A percentile compares a stretch with the other conserved stretches of the same genome.
phyloP scores from a whole-genome alignment of 2,888 invertebrate species.

The Idaea biselata region DNA sequence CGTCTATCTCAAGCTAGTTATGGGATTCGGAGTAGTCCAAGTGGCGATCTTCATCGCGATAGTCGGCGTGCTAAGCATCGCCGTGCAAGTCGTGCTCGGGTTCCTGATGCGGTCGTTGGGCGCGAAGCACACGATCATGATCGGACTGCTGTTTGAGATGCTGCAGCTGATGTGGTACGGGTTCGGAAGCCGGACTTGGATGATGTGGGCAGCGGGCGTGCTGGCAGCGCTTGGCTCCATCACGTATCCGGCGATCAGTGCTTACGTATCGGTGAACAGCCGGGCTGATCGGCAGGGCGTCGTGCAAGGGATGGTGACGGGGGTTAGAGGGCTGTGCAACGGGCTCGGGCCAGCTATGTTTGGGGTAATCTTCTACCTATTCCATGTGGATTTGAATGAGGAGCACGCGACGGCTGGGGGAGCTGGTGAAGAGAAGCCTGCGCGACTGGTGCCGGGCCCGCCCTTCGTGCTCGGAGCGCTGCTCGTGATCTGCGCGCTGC shows the following conservation, averaged over 20 bases:
- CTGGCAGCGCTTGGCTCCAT: constrained; percentile 97
- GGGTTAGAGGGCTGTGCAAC: constrained; percentile 98
- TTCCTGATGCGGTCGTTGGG: constrained; percentile 92
- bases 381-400: constrained; percentile 97
- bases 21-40: constrained; percentile 96
- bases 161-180: constrained; percentile 98
- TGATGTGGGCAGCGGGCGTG: constrained; percentile 99
- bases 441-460: constrained; percentile 95
- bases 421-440: constrained; percentile 69
- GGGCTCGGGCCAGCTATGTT: constrained; percentile 99
- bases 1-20: constrained; percentile 98
- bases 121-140: constrained; percentile 97
- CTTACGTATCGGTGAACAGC: constrained; percentile 98
- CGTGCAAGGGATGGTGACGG: constrained; percentile 99
- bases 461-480: constrained; percentile 99
- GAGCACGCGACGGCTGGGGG: constrained; percentile 70
- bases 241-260: constrained; percentile 99
- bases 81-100: constrained; percentile 94
- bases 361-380: constrained; percentile 98
- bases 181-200: constrained; percentile 97
- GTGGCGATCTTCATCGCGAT: constrained; percentile 99
- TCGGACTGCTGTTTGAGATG: constrained; percentile 97
- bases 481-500: constrained; percentile 96
- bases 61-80: constrained; percentile 96
- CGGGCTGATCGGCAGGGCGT: constrained; percentile 98